Evolutionary conservation across 2,888 invertebrate genomes (phyloP).

Genomic region (Acanthosepion esculentum): DNA sequence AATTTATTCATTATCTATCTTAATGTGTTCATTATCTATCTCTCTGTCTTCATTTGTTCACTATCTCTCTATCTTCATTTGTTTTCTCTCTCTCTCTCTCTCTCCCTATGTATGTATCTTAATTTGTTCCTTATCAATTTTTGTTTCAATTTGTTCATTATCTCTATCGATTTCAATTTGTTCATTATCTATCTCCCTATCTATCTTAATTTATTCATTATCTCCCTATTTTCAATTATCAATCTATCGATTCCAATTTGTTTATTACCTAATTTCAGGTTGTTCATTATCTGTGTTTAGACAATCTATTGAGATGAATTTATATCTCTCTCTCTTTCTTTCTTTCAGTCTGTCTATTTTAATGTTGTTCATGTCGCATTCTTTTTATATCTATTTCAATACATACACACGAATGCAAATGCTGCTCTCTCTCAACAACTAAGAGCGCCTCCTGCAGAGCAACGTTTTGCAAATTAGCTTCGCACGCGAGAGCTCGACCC

Average conservation of each 20-base stretch:
- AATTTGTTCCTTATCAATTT: background rate
- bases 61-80: background rate
- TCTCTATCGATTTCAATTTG: background rate
- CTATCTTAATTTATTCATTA: background rate
- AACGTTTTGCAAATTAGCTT: background rate
- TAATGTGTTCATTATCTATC: no score
- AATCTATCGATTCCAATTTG: no score
- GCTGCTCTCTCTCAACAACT: background rate
- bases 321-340: background rate
- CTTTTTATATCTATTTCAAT: background rate
- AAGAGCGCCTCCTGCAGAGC: no score
- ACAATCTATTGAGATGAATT: background rate
- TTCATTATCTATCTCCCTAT: background rate
- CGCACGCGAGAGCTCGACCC: background rate
- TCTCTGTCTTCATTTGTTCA: no score
- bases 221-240: no score
- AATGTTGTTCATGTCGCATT: background rate
- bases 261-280: no score
- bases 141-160: background rate
- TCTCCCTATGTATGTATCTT: background rate
- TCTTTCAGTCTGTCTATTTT: background rate
- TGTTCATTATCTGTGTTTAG: no score
- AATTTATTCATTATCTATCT: no score
- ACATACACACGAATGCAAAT: background rate
- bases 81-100: no score